Base-by-base conservation (phyloP, 2,888 invertebrate genomes). In the Pollenia griseotomentosa region DNA sequence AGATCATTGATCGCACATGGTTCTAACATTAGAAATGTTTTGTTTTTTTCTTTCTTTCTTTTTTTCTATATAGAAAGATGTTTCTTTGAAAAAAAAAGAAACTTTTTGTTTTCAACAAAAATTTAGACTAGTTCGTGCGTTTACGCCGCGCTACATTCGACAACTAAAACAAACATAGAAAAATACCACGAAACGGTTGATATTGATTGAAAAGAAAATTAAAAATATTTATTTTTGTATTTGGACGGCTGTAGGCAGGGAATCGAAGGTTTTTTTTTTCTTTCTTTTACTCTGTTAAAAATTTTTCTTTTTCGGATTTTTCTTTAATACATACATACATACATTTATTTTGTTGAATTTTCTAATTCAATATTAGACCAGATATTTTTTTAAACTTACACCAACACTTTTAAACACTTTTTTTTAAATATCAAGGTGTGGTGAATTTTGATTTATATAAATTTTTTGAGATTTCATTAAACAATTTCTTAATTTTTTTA, bases 141-240 rank as follows among this genome's bases (percentile, higher is more conserved):
- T 73, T 74, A 53, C 51, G 65, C 23, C 81, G 68, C 84, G 66
- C 48, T 84, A 66, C 70, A 19, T 70, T 82, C 78, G 82, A 78
- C 23, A 84, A 84, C 87, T 87, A 81, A 87, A 79, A 51, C 75
- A 79, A 74, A 51, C 46, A 77, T 11, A 77, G 51, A 48, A 55
- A 80, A 85, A 61, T 57, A 42, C 61, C 19, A 77, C 53, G 70
- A 78, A 82, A 78, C 73, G 51, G 55, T 73, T 73, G 51, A 57
- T 74, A 87, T 87, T 74, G 84, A 87, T 84, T 81, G 57, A 74
- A 79, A 55, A 74, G 61, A 77, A 87, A 73, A 61, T 70, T 74
- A 51, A 70, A 65, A 68, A 63, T 78, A 57, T 61, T 61, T 83
- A 63, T 79, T n/a, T 82, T 63, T 66, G 61, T 78, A 68, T 82